Percentiles rank a stretch among this genome's conserved stretches.
phyloP scores from a whole-genome alignment of 2,113 vertebrate species.

The Sigmodon hispidus region DNA sequence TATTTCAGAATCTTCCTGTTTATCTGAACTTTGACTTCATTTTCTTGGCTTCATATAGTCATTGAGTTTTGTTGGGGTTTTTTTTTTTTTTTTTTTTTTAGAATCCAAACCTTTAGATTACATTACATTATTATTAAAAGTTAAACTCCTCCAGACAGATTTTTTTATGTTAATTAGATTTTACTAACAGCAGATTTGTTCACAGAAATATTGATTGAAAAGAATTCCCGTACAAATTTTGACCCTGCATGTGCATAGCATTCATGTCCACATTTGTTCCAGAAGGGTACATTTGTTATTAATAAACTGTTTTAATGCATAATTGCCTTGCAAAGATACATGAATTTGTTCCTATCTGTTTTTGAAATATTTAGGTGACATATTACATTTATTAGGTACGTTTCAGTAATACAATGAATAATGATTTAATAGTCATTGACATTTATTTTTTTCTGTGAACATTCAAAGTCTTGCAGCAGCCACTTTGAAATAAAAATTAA shows the following conservation, averaged over 20 bases:
- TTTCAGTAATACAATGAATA: not conserved
- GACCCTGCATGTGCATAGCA: not conserved
- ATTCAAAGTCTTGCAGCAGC: not conserved
- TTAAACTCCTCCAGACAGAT: not conserved
- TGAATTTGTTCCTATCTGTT: not conserved
- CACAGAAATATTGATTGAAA: not conserved
- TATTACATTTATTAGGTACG: not conserved
- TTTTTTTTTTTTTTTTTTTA: no score
- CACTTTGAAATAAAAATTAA: not conserved
- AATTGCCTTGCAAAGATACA: not conserved
- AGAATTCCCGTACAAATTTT: not conserved
- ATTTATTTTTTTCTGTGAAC: not conserved
- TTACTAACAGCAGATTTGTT: not conserved
- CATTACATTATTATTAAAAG: not conserved
- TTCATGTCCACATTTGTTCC: not conserved
- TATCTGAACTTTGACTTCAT: slow-evolving; percentile 29
- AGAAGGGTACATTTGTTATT: not conserved
- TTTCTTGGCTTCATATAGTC: not conserved
- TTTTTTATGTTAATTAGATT: not conserved
- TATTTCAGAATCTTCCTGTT: not conserved
- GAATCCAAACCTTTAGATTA: not conserved
- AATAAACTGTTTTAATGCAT: not conserved
- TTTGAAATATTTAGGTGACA: not conserved
- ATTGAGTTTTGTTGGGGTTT: no score
- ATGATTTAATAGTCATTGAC: not conserved